Conservation (phyloP, 2,113 vertebrate genomes). For the Aplodontia rufa region DNA sequence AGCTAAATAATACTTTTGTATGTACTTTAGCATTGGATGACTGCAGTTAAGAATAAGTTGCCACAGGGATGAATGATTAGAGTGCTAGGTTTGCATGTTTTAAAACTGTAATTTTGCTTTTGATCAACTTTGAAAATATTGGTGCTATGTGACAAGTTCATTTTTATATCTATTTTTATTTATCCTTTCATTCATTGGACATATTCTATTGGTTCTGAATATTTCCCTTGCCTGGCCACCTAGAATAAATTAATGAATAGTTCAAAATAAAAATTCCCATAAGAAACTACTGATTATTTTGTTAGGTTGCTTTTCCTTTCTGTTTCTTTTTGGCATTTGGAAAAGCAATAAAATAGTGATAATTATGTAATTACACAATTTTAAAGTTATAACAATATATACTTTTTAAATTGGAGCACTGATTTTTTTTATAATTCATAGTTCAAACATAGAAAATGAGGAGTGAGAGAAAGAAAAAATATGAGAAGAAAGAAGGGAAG, state of each 20-base stretch:
- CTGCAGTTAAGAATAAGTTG: background rate
- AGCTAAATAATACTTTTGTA: background rate
- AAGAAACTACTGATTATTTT: background rate
- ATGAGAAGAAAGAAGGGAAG: background rate
- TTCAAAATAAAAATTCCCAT: slow-evolving; percentile 1
- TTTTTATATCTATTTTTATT: slow-evolving; percentile 15
- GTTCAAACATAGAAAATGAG: background rate
- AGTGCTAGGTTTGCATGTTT: background rate
- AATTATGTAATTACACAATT: background rate
- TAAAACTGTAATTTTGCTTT: background rate
- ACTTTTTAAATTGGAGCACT: slow-evolving; percentile 11
- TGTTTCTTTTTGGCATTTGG: background rate
- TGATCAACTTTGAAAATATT: background rate
- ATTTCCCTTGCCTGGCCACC: background rate
- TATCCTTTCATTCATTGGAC: background rate
- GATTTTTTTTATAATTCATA: background rate
- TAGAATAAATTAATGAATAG: background rate
- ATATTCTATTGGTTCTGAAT: background rate
- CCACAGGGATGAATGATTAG: background rate
- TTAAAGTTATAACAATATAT: background rate
- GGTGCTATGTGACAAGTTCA: background rate
- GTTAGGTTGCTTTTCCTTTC: background rate
- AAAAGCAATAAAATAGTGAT: background rate
- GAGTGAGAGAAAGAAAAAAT: background rate
- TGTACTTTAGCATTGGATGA: background rate